Conservation (phyloP, 2,888 invertebrate species). For the Smittia aterrima region DNA sequence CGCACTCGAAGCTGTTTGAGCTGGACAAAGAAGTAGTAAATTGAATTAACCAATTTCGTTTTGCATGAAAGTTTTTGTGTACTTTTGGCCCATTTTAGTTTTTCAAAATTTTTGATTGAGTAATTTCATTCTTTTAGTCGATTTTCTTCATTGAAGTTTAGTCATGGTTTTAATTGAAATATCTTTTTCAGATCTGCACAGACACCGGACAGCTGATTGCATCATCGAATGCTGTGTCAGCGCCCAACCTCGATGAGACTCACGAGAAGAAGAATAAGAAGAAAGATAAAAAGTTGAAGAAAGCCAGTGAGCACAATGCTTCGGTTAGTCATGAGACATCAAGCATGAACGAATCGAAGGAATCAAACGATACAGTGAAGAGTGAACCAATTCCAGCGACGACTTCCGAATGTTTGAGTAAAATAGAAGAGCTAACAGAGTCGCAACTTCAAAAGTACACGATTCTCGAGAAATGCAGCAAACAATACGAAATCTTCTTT, state of each 20-base stretch:
- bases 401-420: not conserved
- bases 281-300: slow-evolving; percentile 42
- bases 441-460: slow-evolving; percentile 50
- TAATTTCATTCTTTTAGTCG: too few species aligned
- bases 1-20: slow-evolving; percentile 59
- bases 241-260: slow-evolving; percentile 49
- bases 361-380: not conserved
- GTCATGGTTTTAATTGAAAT: not conserved
- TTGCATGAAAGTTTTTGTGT: not conserved
- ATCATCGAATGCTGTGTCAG: slow-evolving; percentile 52
- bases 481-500: slow-evolving; percentile 60
- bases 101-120: not conserved
- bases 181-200: slow-evolving; percentile 48
- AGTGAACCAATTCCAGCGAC: slow-evolving; percentile 26
- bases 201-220: slow-evolving; percentile 50
- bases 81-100: not conserved
- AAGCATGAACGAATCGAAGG: not conserved
- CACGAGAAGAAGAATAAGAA: slow-evolving; percentile 46
- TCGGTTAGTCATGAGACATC: not conserved
- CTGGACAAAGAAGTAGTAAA: slow-evolving; percentile 55
- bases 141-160: too few species aligned
- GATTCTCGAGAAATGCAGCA: slow-evolving; percentile 60
- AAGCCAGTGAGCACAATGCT: not conserved
- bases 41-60: slow-evolving; percentile 18
- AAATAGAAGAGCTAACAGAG: slow-evolving; percentile 14